Base-by-base conservation (phyloP, 2,113 vertebrate species). In the Pithys albifrons region DNA sequence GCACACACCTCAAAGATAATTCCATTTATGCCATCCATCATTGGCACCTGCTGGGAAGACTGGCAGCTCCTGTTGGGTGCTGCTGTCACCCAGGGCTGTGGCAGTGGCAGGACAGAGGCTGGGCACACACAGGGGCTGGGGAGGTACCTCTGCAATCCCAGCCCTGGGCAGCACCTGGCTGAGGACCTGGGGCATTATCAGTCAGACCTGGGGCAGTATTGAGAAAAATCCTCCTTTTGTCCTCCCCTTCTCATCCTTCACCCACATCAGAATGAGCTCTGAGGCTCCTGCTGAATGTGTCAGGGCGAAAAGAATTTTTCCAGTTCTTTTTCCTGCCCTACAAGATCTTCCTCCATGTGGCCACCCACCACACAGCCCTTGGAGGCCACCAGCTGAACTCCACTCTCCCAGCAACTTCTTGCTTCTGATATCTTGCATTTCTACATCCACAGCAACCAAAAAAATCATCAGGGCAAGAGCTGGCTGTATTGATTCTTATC, bases 21-120 rank as follows among this genome's bases (percentile, higher is more conserved):
- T 77, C 45, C 80, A 77, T 85, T 62, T 83, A 72, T 71, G 75
- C 86, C 90, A 93, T 85, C 87, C 92, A 61, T 94, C 90, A 93
- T 10, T 35, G 59, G 43, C 88, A 78, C 75, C 82, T 94, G 91
- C 90, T 49, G 65, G 74, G 9, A 43, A 76, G 59, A 9, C 62
- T 48, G 85, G 76, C 87, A 87, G 86, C 90, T 71, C 11, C 62
- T 3, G 1, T 0, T 3, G 1, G 29, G 20, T 14, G 86, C 41
- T 52, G 8, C 90, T 59, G 64, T 24, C 93, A 19, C 58, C 19
- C 22, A 14, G 13, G 23, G 7, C 8, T 16, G 65, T 10, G 93
- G 77, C 79, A 28, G 69, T 2, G 87, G 49, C 83, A 25, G 83
- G 29, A 2, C 51, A n/a, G 55, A 7, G 23, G 54, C 19, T 5